Conservation (phyloP, 2,113 vertebrate genomes). For the Piprites chloris region DNA sequence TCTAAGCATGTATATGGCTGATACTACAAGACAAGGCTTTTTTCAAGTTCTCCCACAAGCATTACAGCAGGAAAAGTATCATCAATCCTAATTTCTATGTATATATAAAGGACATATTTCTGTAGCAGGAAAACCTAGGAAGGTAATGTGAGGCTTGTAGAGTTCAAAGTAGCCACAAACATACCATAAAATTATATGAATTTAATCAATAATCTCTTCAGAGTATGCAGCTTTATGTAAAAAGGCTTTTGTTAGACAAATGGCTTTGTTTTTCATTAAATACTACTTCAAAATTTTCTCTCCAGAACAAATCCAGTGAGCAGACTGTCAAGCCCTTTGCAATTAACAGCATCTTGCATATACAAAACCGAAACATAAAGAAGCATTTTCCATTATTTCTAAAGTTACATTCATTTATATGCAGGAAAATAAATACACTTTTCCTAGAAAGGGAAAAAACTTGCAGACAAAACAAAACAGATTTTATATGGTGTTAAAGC, state of each 20-base stretch:
- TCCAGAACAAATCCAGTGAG: conserved; percentile 5
- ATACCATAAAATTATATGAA: neutral
- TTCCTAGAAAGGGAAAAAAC: neutral
- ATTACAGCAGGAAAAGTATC: neutral
- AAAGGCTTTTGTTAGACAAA: neutral
- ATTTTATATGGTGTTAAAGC: neutral
- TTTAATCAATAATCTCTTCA: conserved; percentile 4
- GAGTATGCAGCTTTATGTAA: neutral
- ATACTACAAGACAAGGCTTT: neutral
- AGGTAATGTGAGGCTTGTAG: neutral
- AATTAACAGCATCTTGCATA: conserved; percentile 37
- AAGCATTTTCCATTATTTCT: neutral
- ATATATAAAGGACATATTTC: neutral
- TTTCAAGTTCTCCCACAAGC: neutral
- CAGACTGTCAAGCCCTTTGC: conserved; percentile 51
- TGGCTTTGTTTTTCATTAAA: conserved; percentile 7
- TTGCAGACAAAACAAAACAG: neutral
- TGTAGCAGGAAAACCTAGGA: neutral
- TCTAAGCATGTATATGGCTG: neutral
- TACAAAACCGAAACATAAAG: neutral
- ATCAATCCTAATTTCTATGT: neutral
- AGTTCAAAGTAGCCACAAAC: neutral
- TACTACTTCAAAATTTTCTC: neutral
- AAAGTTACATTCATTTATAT: neutral
- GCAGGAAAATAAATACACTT: neutral